Conservation (phyloP, 2,113 vertebrate genomes). For the Lophotis ruficrista region DNA sequence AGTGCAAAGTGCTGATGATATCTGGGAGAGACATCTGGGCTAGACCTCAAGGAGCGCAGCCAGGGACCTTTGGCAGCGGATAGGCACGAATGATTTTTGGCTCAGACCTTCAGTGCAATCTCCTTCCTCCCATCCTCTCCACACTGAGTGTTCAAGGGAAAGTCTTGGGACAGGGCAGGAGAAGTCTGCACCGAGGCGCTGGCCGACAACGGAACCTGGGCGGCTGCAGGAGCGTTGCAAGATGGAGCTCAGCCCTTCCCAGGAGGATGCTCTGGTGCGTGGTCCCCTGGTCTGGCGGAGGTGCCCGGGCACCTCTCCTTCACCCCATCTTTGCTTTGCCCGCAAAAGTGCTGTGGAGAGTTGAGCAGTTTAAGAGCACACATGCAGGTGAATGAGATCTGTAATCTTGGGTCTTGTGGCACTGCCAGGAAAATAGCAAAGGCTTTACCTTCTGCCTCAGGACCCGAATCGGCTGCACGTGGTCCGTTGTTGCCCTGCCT, state of each 20-base stretch:
- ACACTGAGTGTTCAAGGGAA: not conserved
- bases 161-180: not conserved
- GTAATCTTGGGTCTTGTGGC: not conserved
- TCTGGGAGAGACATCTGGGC: not conserved
- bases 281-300: not conserved
- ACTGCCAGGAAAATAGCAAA: not conserved
- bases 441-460: not conserved
- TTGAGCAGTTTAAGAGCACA: not conserved
- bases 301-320: not conserved
- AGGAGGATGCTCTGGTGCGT: not conserved
- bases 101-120: not conserved
- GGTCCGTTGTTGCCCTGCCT: too few relatives aligned
- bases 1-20: not conserved
- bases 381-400: fast-evolving
- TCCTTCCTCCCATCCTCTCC: not conserved
- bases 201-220: fast-evolving
- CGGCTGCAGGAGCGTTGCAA: fast-evolving
- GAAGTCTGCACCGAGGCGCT: fast-evolving
- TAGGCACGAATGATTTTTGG: not conserved
- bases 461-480: fast-evolving
- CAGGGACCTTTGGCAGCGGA: not conserved
- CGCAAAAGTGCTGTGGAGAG: fast-evolving
- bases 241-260: not conserved
- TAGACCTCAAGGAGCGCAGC: not conserved
- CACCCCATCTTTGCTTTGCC: not conserved